phyloP scores from a whole-genome alignment of 2,888 invertebrate species.

The Troides aeacus region DNA sequence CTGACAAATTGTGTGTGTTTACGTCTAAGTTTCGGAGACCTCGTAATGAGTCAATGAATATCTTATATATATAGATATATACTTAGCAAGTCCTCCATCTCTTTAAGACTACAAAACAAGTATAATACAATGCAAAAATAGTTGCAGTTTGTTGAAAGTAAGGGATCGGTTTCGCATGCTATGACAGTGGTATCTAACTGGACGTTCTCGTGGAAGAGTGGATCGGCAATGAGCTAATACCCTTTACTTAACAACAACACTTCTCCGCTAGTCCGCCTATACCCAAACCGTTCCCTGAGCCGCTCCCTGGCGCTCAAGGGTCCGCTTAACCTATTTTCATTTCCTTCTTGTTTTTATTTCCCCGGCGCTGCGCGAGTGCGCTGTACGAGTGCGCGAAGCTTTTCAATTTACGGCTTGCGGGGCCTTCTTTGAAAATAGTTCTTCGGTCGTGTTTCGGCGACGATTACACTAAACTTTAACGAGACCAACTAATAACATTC shows the following conservation, averaged over 20 bases:
- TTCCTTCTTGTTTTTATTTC: conserved; percentile 63
- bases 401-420: conserved; percentile 56
- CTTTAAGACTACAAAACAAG: no score
- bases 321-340: conserved; percentile 69
- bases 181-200: no score
- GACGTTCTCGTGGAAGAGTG: no score
- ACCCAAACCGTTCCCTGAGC: conserved; percentile 54
- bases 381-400: conserved; percentile 52
- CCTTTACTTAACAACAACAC: conserved; percentile 27
- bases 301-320: conserved; percentile 51
- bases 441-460: conserved; percentile 34
- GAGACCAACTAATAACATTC: conserved; percentile 27
- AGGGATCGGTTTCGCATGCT: no score
- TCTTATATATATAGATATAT: no score
- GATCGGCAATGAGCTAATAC: no score
- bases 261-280: conserved; percentile 43
- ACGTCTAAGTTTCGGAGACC: no score
- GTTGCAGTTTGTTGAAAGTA: no score
- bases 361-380: conserved; percentile 45
- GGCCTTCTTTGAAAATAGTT: conserved; percentile 44
- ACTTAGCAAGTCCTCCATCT: no score
- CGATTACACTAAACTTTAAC: conserved; percentile 38
- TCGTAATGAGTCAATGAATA: no score
- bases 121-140: no score
- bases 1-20: no score